These are phyloP conservation scores for Leptinotarsa tumamoca DNA, from an alignment of 2,888 invertebrate species.

Conservation along the genomic window DNA sequence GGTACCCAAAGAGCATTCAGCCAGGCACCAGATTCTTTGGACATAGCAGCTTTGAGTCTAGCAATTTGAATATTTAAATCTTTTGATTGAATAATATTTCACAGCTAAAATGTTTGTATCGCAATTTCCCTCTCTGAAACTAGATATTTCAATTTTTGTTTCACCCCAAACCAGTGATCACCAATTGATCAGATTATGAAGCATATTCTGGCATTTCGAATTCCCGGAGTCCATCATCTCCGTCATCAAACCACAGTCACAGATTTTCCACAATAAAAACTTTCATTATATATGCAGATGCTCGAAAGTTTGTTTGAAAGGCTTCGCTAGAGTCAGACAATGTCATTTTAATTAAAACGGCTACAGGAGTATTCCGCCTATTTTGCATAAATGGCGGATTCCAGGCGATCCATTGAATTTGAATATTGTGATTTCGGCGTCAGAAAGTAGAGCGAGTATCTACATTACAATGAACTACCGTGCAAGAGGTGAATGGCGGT, in stretches of 20 bases:
- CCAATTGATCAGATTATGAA: too few relatives aligned
- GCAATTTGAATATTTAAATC: too few relatives aligned
- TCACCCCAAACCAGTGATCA: too few relatives aligned
- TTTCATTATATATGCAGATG: slow-evolving; percentile 40
- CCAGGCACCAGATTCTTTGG: too few relatives aligned
- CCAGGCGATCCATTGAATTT: slow-evolving; percentile 41
- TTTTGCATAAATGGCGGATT: slow-evolving; percentile 41
- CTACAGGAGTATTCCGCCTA: slow-evolving; percentile 32
- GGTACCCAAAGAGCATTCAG: too few relatives aligned
- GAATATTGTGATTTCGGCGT: slow-evolving; percentile 39
- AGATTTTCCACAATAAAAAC: slow-evolving; percentile 37
- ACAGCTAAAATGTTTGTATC: too few relatives aligned
- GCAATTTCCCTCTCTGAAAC: too few relatives aligned
- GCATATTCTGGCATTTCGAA: background rate
- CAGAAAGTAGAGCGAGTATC: slow-evolving; percentile 7
- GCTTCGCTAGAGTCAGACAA: slow-evolving; percentile 35
- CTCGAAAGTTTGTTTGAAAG: slow-evolving; percentile 39
- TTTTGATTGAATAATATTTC: too few relatives aligned
- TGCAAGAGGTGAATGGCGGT: slow-evolving; percentile 13
- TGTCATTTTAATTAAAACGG: slow-evolving; percentile 42
- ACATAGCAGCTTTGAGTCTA: too few relatives aligned
- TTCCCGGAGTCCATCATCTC: slow-evolving; percentile 25
- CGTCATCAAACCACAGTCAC: slow-evolving; percentile 33
- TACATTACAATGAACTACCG: slow-evolving; percentile 20
- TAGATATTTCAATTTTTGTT: too few relatives aligned